phyloP scores from a whole-genome alignment of 1,140 invertebrate species.

The Heliconius hewitsoni region DNA sequence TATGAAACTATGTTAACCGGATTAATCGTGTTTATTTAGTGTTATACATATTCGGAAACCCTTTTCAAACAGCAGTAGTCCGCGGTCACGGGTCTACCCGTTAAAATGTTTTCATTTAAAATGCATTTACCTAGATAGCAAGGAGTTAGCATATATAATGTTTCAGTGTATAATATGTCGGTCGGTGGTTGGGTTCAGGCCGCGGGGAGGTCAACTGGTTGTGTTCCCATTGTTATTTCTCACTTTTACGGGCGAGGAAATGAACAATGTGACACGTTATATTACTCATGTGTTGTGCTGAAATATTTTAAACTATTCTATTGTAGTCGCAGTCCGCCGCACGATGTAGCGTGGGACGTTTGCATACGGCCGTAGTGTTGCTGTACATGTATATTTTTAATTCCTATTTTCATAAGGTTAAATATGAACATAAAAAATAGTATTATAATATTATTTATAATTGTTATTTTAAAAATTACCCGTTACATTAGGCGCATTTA shows the following conservation, averaged over 20 bases:
- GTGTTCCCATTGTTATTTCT: not conserved
- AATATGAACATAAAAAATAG: too few relatives aligned
- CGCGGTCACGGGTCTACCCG: too few relatives aligned
- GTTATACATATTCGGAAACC: too few relatives aligned
- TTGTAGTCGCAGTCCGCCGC: not conserved
- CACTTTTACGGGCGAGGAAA: not conserved
- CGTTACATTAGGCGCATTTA: too few relatives aligned
- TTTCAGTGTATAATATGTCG: not conserved
- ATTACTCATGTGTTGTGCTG: slow-evolving; percentile 2
- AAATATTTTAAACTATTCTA: slow-evolving; percentile 8
- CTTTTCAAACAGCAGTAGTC: too few relatives aligned
- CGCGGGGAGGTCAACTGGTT: not conserved
- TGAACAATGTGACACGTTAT: slow-evolving; percentile 17
- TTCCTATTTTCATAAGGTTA: too few relatives aligned
- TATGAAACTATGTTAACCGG: too few relatives aligned
- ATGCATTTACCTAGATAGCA: not conserved
- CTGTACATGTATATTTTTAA: too few relatives aligned
- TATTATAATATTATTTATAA: too few relatives aligned
- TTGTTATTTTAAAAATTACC: too few relatives aligned
- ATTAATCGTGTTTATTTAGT: too few relatives aligned
- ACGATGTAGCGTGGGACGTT: not conserved
- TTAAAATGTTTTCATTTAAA: not conserved
- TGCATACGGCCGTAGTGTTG: not conserved
- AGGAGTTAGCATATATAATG: not conserved
- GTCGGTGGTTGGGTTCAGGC: not conserved